A percentile compares a stretch with the other conserved stretches of the same genome.
Conservation (phyloP, 2,797 vertebrate genomes). For the Smutsia gigantea region DNA sequence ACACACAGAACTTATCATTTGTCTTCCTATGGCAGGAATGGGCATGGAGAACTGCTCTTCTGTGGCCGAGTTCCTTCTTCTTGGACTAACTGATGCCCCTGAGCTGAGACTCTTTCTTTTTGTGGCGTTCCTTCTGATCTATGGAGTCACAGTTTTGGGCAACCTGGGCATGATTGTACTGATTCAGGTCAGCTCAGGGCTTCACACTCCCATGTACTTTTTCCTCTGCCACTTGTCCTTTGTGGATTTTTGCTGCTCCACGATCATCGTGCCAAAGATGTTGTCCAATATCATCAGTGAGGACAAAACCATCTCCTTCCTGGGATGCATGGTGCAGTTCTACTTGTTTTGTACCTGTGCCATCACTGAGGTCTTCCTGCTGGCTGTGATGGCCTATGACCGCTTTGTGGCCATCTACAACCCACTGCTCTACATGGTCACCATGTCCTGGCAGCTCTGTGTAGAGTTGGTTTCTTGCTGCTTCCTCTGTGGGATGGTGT, state of each 20-base stretch:
- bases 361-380: conserved; percentile 51
- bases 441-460: not conserved
- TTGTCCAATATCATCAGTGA: not conserved
- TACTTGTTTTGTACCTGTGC: not conserved
- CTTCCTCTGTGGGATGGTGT: not conserved
- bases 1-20: not conserved
- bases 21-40: not conserved
- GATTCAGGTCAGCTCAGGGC: not conserved
- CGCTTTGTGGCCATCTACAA: conserved; percentile 49
- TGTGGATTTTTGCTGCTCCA: conserved; percentile 65
- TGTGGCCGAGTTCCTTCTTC: not conserved
- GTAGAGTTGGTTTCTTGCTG: not conserved
- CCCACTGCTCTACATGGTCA: not conserved
- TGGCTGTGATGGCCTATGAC: conserved; percentile 30
- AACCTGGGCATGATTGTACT: conserved; percentile 49
- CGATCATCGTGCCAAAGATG: conserved; percentile 22
- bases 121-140: conserved; percentile 31
- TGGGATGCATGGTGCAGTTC: not conserved
- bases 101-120: conserved; percentile 3
- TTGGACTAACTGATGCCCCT: conserved; percentile 13
- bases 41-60: not conserved
- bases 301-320: conserved; percentile 39
- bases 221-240: conserved; percentile 60
- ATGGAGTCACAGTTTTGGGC: not conserved
- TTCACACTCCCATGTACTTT: conserved; percentile 57